A percentile compares a stretch with the other conserved stretches of the same genome.
Conservation (phyloP, 2,113 vertebrate genomes). For the Setophaga kirtlandii region DNA sequence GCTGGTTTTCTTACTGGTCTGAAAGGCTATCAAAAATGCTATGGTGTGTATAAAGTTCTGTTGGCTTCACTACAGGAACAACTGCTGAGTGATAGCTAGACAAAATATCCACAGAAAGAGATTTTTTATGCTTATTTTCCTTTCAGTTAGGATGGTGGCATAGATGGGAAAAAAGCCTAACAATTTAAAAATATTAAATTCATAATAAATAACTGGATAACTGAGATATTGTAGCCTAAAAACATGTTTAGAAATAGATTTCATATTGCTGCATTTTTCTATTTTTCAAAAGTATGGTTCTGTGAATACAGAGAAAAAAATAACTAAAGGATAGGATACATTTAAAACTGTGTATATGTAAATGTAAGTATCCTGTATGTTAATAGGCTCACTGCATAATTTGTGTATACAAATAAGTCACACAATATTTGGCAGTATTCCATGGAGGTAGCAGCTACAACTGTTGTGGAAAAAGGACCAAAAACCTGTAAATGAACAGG, state of each 20-base stretch:
- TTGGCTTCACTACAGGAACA: not conserved
- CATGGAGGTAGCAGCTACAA: not conserved
- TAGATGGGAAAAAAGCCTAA: not conserved
- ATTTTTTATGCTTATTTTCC: not conserved
- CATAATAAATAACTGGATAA: not conserved
- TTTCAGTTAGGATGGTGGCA: not conserved
- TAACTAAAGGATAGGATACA: not conserved
- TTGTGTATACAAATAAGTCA: not conserved
- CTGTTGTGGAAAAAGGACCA: not conserved
- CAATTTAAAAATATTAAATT: not conserved
- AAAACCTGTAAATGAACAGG: not conserved
- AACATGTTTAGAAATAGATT: not conserved
- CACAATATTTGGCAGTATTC: not conserved
- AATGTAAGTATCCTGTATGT: not conserved
- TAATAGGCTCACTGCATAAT: not conserved
- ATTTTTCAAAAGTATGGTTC: not conserved
- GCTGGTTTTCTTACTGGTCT: not conserved
- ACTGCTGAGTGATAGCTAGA: not conserved
- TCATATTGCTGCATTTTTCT: not conserved
- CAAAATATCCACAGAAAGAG: not conserved
- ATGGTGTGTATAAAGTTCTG: not conserved
- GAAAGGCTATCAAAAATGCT: not conserved
- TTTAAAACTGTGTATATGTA: not conserved
- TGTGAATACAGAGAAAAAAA: not conserved
- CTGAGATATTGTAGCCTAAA: not conserved